A percentile compares a stretch with the other conserved stretches of the same genome.
Conservation (phyloP, 2,113 vertebrate species). For the Casuarius casuarius region DNA sequence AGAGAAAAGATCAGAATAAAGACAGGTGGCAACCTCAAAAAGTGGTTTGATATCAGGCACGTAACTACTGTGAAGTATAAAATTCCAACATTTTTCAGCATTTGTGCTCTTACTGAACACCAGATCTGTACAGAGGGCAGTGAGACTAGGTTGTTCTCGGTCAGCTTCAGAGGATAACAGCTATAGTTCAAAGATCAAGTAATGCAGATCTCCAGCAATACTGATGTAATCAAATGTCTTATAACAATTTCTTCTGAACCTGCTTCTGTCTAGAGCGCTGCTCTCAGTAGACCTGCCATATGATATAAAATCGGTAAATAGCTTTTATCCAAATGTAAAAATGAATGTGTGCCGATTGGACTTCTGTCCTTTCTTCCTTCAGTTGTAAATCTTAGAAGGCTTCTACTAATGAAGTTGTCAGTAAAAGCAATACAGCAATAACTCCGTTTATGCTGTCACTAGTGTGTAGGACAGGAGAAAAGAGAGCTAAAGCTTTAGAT, state of each 20-base stretch:
- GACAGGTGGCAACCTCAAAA: not conserved
- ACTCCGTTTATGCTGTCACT: not conserved
- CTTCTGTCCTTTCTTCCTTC: not conserved
- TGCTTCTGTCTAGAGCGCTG: not conserved
- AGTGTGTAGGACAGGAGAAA: not conserved
- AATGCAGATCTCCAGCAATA: not conserved
- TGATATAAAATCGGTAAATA: conserved; percentile 16
- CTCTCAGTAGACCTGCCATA: not conserved
- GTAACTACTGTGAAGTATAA: not conserved
- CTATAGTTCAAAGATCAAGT: not conserved
- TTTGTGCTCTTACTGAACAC: not conserved
- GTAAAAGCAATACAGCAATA: not conserved
- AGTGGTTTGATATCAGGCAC: not conserved
- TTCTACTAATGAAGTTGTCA: not conserved
- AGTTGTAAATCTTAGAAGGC: not conserved
- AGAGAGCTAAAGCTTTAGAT: not conserved
- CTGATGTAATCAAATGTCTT: not conserved
- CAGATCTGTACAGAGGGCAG: not conserved
- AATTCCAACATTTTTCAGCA: not conserved
- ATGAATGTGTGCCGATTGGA: conserved; percentile 10
- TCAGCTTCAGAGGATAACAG: not conserved
- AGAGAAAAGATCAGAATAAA: not conserved
- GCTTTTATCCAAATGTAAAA: not conserved
- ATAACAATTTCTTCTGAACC: not conserved
- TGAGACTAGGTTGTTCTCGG: not conserved